Evolutionary conservation across 2,797 vertebrate species (phyloP).

Genomic region (Oreortyx pictus): DNA sequence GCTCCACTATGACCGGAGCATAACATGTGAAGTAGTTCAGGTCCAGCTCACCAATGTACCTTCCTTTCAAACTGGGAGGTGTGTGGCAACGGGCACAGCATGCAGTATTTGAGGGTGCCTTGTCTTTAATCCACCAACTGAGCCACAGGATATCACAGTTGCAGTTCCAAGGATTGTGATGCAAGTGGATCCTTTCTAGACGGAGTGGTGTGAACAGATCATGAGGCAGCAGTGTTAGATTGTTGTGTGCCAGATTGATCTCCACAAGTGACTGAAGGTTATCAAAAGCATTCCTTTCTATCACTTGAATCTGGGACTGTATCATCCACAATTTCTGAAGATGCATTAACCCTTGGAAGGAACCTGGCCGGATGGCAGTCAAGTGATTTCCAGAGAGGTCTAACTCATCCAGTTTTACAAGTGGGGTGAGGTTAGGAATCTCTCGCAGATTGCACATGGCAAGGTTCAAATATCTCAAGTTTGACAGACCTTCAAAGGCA

Average conservation of each 20-base stretch:
- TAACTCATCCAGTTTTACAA: constrained; percentile 96
- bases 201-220: constrained; percentile 98
- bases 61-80: constrained; percentile 92
- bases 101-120: constrained; percentile 97
- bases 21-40: constrained; percentile 99
- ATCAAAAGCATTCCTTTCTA: constrained; percentile 98
- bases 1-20: constrained; percentile 98
- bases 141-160: constrained; percentile 99
- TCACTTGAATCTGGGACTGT: constrained; percentile 98
- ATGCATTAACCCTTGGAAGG: constrained; percentile 98
- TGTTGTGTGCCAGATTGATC: constrained; percentile 98
- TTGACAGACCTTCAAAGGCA: constrained; percentile 99
- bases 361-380: constrained; percentile 92
- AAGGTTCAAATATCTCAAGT: constrained; percentile 98
- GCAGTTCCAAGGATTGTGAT: constrained; percentile 99
- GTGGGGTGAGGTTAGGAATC: constrained; percentile 97
- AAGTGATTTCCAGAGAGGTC: constrained; percentile 99
- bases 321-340: constrained; percentile 99
- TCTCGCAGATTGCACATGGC: constrained; percentile 99
- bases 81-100: constrained; percentile 97
- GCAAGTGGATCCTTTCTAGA: constrained; percentile 97
- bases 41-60: constrained; percentile 97
- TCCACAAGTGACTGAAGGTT: constrained; percentile 98
- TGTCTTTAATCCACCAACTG: constrained; percentile 99
- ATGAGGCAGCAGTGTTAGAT: constrained; percentile 97